These are phyloP conservation scores for Lomographa bimaculata DNA, from an alignment of 2,888 invertebrate species.

Conservation along the genomic window DNA sequence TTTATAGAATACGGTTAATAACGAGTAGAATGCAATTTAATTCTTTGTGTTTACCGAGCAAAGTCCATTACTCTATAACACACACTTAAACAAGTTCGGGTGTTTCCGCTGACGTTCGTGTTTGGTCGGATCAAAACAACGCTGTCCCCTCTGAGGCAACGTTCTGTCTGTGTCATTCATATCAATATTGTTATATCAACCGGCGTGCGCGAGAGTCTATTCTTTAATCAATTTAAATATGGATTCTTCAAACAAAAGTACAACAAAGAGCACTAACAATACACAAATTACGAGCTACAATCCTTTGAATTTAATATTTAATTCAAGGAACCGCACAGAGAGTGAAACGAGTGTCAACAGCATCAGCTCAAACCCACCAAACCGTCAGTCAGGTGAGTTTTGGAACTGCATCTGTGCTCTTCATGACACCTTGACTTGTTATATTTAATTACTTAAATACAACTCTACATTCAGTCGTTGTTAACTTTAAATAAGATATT, in stretches of 20 bases:
- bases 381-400: constrained; percentile 60
- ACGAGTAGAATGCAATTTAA: constrained; percentile 32
- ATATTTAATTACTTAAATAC: too few relatives aligned
- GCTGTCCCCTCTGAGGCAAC: constrained; percentile 32
- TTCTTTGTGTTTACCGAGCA: constrained; percentile 45
- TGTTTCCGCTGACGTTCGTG: constrained; percentile 61
- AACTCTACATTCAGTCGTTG: too few relatives aligned
- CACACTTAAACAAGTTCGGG: constrained; percentile 59
- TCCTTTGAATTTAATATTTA: constrained; percentile 74
- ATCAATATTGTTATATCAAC: constrained; percentile 58
- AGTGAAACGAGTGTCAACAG: constrained; percentile 74
- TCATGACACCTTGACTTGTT: too few relatives aligned
- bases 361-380: constrained; percentile 57
- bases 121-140: constrained; percentile 70
- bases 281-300: constrained; percentile 52
- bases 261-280: constrained; percentile 49
- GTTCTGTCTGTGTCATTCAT: constrained; percentile 46
- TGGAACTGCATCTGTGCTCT: too few relatives aligned
- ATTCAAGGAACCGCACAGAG: constrained; percentile 62
- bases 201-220: constrained; percentile 52
- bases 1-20: constrained; percentile 17
- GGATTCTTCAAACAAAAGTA: constrained; percentile 63
- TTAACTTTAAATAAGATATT: too few relatives aligned
- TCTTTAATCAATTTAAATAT: constrained; percentile 36
- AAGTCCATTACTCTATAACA: constrained; percentile 49